Conservation (phyloP, 2,888 invertebrate genomes). For the Minunthozetes semirufus region DNA sequence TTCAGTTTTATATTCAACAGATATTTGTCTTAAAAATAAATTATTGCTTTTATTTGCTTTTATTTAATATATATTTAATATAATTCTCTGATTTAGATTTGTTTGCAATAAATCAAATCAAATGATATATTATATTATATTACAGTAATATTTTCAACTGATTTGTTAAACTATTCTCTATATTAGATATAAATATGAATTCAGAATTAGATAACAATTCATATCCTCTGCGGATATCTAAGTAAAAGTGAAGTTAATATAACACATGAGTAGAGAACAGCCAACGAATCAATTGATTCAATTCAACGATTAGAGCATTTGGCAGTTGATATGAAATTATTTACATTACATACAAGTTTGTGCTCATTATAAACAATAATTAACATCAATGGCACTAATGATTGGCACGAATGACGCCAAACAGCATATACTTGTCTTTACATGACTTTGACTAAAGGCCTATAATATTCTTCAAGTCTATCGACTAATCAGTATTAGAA, state of each 20-base stretch:
- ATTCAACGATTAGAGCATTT: not conserved
- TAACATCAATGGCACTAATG: conserved; percentile 4
- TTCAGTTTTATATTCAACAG: too few relatives aligned
- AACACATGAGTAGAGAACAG: not conserved
- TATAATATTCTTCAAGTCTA: not conserved
- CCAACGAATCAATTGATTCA: conserved; percentile 8
- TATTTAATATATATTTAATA: not conserved
- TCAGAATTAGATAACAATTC: conserved; percentile 1
- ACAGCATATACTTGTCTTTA: conserved; percentile 37
- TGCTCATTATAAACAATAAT: not conserved
- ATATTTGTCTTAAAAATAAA: not conserved
- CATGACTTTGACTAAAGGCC: not conserved
- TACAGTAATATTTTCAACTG: too few relatives aligned
- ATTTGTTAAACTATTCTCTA: not conserved
- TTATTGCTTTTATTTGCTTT: not conserved
- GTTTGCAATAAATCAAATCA: conserved; percentile 15
- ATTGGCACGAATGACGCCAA: not conserved
- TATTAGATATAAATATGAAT: not conserved
- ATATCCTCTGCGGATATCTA: conserved; percentile 20
- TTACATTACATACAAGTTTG: conserved; percentile 6
- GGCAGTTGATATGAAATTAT: not conserved
- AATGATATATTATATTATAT: too few relatives aligned
- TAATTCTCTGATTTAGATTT: conserved; percentile 12
- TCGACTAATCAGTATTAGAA: not conserved
- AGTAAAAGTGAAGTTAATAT: not conserved